phyloP scores from a whole-genome alignment of 1,140 invertebrate genomes.

The Tetranychus cinnabarinus region DNA sequence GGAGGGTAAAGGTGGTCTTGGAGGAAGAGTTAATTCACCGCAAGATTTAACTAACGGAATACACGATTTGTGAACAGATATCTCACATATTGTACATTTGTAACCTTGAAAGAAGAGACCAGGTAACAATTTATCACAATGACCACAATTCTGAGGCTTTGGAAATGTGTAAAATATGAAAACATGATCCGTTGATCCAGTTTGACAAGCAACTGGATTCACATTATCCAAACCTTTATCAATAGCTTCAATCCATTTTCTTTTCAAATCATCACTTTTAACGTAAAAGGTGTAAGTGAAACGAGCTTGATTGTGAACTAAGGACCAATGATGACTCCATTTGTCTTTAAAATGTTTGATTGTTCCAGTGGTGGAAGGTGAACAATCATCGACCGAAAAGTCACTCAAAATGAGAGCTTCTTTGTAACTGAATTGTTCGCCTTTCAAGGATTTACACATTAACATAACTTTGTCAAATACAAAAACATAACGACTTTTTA shows the following conservation, averaged over 20 bases:
- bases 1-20: constrained; percentile 1
- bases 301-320: constrained; percentile 54
- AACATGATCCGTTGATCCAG: constrained; percentile 44
- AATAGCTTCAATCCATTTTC: constrained; percentile 75
- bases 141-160: constrained; percentile 46
- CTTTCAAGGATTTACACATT: constrained; percentile 66
- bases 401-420: constrained; percentile 58
- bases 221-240: constrained; percentile 79
- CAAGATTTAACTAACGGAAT: constrained; percentile 14
- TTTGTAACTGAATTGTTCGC: constrained; percentile 75
- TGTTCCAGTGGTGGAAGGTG: not conserved
- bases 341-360: constrained; percentile 16
- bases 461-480: constrained; percentile 90
- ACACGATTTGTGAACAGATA: constrained; percentile 16
- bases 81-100: constrained; percentile 17
- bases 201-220: constrained; percentile 44
- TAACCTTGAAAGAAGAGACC: constrained; percentile 49
- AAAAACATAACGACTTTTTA: constrained; percentile 65
- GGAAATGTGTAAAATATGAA: constrained; percentile 68
- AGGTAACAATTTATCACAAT: constrained; percentile 66
- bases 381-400: constrained; percentile 56
- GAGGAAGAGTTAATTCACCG: constrained; percentile 11
- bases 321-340: constrained; percentile 53
- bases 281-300: constrained; percentile 72
- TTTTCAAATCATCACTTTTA: constrained; percentile 58